Base-by-base conservation (phyloP, 1,140 invertebrate genomes). In the Maconellicoccus hirsutus region DNA sequence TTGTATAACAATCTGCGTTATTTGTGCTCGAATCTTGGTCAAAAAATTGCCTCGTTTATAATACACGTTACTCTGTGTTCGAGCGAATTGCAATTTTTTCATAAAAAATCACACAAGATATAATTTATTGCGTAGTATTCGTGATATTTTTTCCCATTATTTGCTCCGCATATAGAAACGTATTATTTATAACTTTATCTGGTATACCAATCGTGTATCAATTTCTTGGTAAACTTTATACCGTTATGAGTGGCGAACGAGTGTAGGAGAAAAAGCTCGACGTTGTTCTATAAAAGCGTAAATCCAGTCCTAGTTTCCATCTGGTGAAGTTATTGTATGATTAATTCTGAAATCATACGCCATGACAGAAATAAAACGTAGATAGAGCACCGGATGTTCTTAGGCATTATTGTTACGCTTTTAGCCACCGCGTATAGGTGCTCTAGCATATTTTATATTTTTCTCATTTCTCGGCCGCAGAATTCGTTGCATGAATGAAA, bases 301-400 rank as follows among this genome's bases (percentile, higher is more conserved):
- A 33, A 33, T 33, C 29, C 12, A 33, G 29, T 33, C 12, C 4
- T 52, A 16, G 42, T 52, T 16, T 8, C 6, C 42, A 52, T 6
- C 42, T 14, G 12, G 16, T 52, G n/a, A 52, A 52, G 42, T 52
- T 52, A 16, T 16, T 52, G 42, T 52, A 52, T 19, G 42, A 52
- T 52, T 52, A 52, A 52, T 52, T 52, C 42, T 52, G 16, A 52
- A 52, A 52, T 52, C 42, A 52, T 52, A 52, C 42, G 42, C 12
- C 42, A 52, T 52, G 42, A 52, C 42, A 52, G 42, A 52, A 52
- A 52, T 52, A 52, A 52, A 52, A 52, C 42, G 42, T 52, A 52
- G 33, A 38, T 38, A 14, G 6, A 19, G 42, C 42, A 52, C 42
- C 42, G 42, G 42, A 52, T 16, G 42, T 52, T 52, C 42, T 52